A percentile compares a stretch with the other conserved stretches of the same genome.
phyloP scores from a whole-genome alignment of 2,113 vertebrate genomes.

The Origma solitaria region DNA sequence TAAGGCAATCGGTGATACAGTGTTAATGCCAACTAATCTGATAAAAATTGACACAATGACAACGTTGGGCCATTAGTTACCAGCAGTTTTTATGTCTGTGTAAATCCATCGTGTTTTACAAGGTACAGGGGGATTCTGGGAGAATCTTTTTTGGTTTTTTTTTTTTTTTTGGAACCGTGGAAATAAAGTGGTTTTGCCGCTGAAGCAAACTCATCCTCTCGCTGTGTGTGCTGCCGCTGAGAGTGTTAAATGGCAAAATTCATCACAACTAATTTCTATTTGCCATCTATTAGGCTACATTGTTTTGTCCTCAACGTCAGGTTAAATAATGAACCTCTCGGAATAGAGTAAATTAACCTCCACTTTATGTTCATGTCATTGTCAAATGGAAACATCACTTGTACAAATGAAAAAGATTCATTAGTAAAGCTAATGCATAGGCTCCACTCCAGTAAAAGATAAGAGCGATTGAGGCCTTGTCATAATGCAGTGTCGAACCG shows the following conservation, averaged over 20 bases:
- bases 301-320: slow-evolving; percentile 81
- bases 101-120: slow-evolving; percentile 57
- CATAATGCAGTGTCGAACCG: slow-evolving; percentile 64
- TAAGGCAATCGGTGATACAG: slow-evolving; percentile 60
- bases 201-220: slow-evolving; percentile 14
- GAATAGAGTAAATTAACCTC: slow-evolving; percentile 83
- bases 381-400: slow-evolving; percentile 82
- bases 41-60: slow-evolving; percentile 62
- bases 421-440: slow-evolving; percentile 76
- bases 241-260: slow-evolving; percentile 79
- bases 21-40: slow-evolving; percentile 63
- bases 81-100: slow-evolving; percentile 57
- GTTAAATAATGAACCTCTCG: slow-evolving; percentile 81
- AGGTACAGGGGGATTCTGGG: slow-evolving; percentile 35
- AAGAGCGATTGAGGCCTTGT: slow-evolving; percentile 75
- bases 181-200: neutral
- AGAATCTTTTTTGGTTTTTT: neutral
- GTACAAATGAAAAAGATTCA: slow-evolving; percentile 80
- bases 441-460: slow-evolving; percentile 72
- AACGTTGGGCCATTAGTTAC: slow-evolving; percentile 48
- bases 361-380: slow-evolving; percentile 83
- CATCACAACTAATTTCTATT: slow-evolving; percentile 82
- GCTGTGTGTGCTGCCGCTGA: neutral
- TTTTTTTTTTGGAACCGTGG: neutral
- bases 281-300: slow-evolving; percentile 81